phyloP scores from a whole-genome alignment of 35 echinoderm and acorn worm species.

The Anneissia japonica region DNA sequence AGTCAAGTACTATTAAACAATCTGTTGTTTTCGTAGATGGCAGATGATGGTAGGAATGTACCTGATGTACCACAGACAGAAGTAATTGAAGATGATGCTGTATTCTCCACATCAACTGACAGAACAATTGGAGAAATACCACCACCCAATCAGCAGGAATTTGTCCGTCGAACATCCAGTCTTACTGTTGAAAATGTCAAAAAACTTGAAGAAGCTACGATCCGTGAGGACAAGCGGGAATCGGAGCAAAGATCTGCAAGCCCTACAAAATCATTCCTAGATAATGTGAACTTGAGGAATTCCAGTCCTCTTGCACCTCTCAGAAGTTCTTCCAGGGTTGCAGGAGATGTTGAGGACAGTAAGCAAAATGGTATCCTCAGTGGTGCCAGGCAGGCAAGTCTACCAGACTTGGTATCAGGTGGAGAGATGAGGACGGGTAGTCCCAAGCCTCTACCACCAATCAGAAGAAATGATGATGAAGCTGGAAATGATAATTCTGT shows the following conservation, averaged over 20 bases:
- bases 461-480: constrained; percentile 16
- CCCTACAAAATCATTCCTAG: background rate
- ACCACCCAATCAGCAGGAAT: background rate
- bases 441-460: constrained; percentile 78
- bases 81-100: background rate
- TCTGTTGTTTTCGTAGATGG: background rate
- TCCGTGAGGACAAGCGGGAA: constrained; percentile 24
- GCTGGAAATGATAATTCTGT: background rate
- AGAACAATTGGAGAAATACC: background rate
- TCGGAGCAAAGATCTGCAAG: constrained; percentile 20
- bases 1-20: too few relatives aligned
- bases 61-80: background rate
- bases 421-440: constrained; percentile 57
- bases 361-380: background rate
- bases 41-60: background rate
- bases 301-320: constrained; percentile 60
- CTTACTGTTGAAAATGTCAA: constrained; percentile 74
- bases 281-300: background rate
- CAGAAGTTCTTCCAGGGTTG: constrained; percentile 31
- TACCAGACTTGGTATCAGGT: background rate
- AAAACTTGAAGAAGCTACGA: constrained; percentile 51
- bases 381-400: background rate
- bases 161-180: constrained; percentile 36
- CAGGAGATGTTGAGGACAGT: constrained; percentile 3
- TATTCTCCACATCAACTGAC: background rate